Evolutionary conservation across 2,888 invertebrate genomes (phyloP).

Genomic region (Hirtodrosophila confusa): DNA sequence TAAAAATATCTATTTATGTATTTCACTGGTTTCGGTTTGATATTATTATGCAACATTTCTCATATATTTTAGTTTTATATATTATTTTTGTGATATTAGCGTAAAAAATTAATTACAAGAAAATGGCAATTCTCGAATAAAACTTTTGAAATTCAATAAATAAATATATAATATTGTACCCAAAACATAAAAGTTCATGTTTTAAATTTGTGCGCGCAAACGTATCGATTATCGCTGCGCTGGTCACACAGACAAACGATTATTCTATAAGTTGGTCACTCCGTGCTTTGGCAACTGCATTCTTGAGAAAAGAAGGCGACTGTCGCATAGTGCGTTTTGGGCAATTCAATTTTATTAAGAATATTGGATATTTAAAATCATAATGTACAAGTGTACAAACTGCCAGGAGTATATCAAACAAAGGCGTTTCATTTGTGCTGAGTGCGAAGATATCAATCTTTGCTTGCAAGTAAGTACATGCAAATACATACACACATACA

Average conservation of each 20-base stretch:
- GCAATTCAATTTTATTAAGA: constrained; percentile 44
- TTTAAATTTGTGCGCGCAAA: constrained; percentile 33
- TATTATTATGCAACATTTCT: constrained; percentile 51
- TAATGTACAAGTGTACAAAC: constrained; percentile 91
- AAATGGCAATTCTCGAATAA: constrained; percentile 70
- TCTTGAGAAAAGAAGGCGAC: constrained; percentile 50
- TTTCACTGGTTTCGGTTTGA: constrained; percentile 68
- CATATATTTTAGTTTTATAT: constrained; percentile 72
- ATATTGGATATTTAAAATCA: constrained; percentile 34
- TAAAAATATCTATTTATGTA: constrained; percentile 50
- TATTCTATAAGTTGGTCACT: constrained; percentile 3
- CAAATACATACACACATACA: no score
- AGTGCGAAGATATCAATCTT: constrained; percentile 96
- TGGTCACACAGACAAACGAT: constrained; percentile 34
- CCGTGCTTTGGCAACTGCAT: constrained; percentile 32
- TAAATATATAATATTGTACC: constrained; percentile 67
- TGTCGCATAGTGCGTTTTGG: constrained; percentile 56
- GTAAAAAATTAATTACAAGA: constrained; percentile 72
- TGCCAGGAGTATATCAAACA: constrained; percentile 97
- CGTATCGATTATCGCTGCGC: background rate
- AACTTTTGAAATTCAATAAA: constrained; percentile 74
- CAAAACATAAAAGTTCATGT: constrained; percentile 6
- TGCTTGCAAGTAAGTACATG: constrained; percentile 94
- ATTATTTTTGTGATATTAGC: constrained; percentile 82
- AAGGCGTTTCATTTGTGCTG: constrained; percentile 94